Base-by-base conservation (phyloP, 2,797 vertebrate genomes). In the Pyrrhura leucotis region DNA sequence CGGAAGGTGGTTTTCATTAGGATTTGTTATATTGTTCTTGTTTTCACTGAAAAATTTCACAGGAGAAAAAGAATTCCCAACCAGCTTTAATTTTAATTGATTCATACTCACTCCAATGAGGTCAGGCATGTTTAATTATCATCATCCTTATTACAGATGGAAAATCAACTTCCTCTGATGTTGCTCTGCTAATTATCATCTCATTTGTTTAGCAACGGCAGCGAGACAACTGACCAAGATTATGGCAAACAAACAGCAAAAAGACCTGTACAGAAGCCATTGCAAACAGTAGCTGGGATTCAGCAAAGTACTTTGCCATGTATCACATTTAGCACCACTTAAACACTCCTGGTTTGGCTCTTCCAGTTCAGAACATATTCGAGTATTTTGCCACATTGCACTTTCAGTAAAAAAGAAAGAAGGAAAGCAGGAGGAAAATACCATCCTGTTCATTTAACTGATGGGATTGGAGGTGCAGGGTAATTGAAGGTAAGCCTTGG, bases 111-210 rank as follows among this genome's bases (percentile, higher is more conserved):
- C 63, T 35, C 80, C 88, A 93, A 58, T 79, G 86, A 95, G 95
- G 93, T 96, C 93, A 89, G 67, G 82, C 85, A 93, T 95, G 89
- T 93, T 96, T 91, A 96, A 97, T 95, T 94, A 96, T 54, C 82
- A 93, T 91, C 92, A 89, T 75, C 92, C 62, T 74, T 75, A 94
- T 80, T 93, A 96, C 53, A 84, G 87, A 94, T 2, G 29, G 89
- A 96, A 95, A 96, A 95, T 89, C 89, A 94, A 42, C 89, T 95
- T 96, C 93, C 90, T 94, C 92, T 94, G 91, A 95, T 95, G 85
- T 35, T 92, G 86, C 92, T 48, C 13, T 54, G 82, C 86, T 95
- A 92, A 92, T 96, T 92, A 96, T 51, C 90, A 85, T 95, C 95
- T 83, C 92, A 89, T 93, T 96, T 92, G 81, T 92, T 89, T 65